Evolutionary conservation across 1,140 invertebrate genomes (phyloP), one percentile per base, ranked within the genome.

Genomic region (Drosophila nebulosa): DNA sequence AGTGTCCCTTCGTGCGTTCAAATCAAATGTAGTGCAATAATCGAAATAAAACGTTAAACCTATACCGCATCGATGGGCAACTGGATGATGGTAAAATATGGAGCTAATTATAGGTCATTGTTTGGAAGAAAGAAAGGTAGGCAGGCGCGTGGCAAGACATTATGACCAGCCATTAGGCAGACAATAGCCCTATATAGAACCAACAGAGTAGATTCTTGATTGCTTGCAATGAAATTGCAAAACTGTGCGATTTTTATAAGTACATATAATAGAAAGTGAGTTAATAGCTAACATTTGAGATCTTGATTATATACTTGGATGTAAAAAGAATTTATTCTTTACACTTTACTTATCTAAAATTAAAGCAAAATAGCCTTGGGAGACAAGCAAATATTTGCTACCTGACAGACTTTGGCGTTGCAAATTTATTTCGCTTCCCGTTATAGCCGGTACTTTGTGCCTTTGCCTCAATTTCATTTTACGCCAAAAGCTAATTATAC

Each of bases 11-110:
- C 70, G 62, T 62, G 64, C 61, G 72, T 50, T 64, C 53, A 69
- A 63, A 64, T 67, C 62, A 69, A 81, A 78, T 86, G 67, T 59
- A 78, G 74, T 86, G 77, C 78, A 80, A 80, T 74, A 86, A 86
- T 81, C 67, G 52, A 64, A 61, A 69, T 69, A 42, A 71, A 80
- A 74, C 59, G 46, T 26, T 12, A 46, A 60, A 50, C 57, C 39
- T 46, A 46, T 18, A 3, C 16, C 16, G 39, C 16, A 21, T 4
- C 39, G 2, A 21, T 9, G 39, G 39, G 7, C 4, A 46, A 36
- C 35, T 0, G 39, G 39, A 46, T 21, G 39, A n/a, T 18, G 39
- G 9, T 21, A 21, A 46, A 46, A 55, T 27, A 55, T 32, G 14
- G 26, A 30, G 52, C 52, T 55, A 55, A 55, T 55, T 55, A 55